Conservation (phyloP, 2,797 vertebrate genomes). For the Psittacula derbiana region DNA sequence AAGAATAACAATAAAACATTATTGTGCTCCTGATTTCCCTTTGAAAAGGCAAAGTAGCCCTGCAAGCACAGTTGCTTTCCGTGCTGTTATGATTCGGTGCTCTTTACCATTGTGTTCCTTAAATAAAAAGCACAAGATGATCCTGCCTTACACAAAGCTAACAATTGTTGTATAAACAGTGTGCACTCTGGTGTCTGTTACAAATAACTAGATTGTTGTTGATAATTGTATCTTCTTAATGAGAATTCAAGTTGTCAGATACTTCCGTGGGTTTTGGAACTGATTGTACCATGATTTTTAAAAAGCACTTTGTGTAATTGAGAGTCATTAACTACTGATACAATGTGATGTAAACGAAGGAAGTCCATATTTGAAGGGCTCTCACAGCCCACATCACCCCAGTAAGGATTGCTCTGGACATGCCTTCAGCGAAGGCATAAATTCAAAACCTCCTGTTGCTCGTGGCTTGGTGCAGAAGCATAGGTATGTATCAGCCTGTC, state of each 20-base stretch:
- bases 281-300: background rate
- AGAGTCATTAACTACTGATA: background rate
- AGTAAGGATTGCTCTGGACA: accelerated
- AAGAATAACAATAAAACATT: slow-evolving; percentile 31
- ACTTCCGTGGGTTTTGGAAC: slow-evolving; percentile 48
- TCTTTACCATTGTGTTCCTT: slow-evolving; percentile 49
- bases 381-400: accelerated
- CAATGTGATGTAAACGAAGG: background rate
- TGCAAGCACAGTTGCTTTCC: background rate
- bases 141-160: background rate
- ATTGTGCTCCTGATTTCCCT: slow-evolving; percentile 27
- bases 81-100: background rate
- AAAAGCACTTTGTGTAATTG: background rate
- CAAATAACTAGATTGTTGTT: slow-evolving; percentile 4
- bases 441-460: background rate
- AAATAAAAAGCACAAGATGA: slow-evolving; percentile 57
- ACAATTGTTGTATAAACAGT: slow-evolving; percentile 8
- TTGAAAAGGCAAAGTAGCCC: slow-evolving; percentile 14
- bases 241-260: slow-evolving; percentile 48
- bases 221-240: slow-evolving; percentile 24
- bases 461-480: background rate
- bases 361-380: background rate
- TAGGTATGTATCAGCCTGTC: background rate
- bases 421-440: accelerated
- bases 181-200: background rate